Evolutionary conservation across 1,140 invertebrate species (phyloP).

Genomic region (Oppia nitens): DNA sequence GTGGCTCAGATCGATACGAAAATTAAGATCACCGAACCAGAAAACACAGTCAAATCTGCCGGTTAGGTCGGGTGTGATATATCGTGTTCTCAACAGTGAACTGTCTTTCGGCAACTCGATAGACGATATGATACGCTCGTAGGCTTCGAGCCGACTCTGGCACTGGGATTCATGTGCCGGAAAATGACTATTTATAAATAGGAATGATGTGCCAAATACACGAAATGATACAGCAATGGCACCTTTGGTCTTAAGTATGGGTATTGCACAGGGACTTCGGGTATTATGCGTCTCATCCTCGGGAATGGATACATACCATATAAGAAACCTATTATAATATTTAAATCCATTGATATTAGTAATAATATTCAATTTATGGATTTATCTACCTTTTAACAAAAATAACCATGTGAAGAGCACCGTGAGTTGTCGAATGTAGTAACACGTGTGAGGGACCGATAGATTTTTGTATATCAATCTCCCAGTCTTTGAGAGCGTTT

Average conservation of each 20-base stretch:
- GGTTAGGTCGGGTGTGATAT: slow-evolving; percentile 65
- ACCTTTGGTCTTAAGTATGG: slow-evolving; percentile 68
- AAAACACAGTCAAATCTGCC: slow-evolving; percentile 82
- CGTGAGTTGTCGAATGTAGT: slow-evolving; percentile 57
- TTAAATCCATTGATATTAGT: too few species aligned
- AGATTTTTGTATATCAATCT: slow-evolving; percentile 72
- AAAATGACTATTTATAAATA: slow-evolving; percentile 82
- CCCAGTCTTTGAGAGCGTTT: slow-evolving; percentile 49
- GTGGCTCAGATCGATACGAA: slow-evolving; percentile 49
- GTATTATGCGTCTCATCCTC: slow-evolving; percentile 18
- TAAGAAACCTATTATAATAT: slow-evolving; percentile 39
- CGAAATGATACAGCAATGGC: slow-evolving; percentile 71
- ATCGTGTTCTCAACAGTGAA: slow-evolving; percentile 37
- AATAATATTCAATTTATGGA: too few species aligned
- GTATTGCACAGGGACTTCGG: slow-evolving; percentile 1
- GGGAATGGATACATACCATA: slow-evolving; percentile 65
- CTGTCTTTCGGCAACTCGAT: slow-evolving; percentile 66
- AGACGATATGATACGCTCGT: slow-evolving; percentile 63
- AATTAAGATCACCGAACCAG: slow-evolving; percentile 88
- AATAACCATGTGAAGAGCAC: slow-evolving; percentile 67
- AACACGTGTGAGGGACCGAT: slow-evolving; percentile 75
- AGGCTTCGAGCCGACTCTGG: slow-evolving; percentile 51
- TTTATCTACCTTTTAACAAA: slow-evolving; percentile 74
- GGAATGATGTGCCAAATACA: slow-evolving; percentile 76
- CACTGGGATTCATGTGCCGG: slow-evolving; percentile 21